Evolutionary conservation across 2,113 vertebrate genomes (phyloP).

Genomic region (Microtus pennsylvanicus): DNA sequence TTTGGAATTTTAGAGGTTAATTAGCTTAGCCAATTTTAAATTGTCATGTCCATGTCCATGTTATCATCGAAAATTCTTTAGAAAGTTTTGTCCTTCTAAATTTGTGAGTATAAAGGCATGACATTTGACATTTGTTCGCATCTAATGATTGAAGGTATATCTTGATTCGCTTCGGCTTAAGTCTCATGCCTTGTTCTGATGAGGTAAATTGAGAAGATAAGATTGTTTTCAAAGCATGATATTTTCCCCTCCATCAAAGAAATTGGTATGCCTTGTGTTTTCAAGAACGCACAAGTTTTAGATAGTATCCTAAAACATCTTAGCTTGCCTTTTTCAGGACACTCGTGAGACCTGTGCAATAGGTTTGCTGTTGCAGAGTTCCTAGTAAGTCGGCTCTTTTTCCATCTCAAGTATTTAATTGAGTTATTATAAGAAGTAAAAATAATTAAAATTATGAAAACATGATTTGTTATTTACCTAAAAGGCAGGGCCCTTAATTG

Average conservation of each 20-base stretch:
- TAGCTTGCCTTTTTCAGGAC: not conserved
- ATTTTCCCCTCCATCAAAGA: not conserved
- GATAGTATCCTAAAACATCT: not conserved
- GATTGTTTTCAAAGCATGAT: not conserved
- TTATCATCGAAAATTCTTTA: not conserved
- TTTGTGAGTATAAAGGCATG: not conserved
- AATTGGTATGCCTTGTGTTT: not conserved
- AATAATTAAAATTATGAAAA: slow-evolving; percentile 6
- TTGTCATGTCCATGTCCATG: not conserved
- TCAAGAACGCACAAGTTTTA: not conserved
- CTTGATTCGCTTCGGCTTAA: not conserved
- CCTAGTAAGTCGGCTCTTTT: not conserved
- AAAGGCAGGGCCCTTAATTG: not conserved
- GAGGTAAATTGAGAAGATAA: not conserved
- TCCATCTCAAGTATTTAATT: slow-evolving; percentile 3
- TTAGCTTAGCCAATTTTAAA: slow-evolving; percentile 29
- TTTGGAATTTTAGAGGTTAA: not conserved
- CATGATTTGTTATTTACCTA: not conserved
- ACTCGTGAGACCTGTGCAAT: not conserved
- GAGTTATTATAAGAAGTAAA: slow-evolving; percentile 20
- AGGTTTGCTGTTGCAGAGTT: not conserved
- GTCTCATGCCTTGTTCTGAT: not conserved
- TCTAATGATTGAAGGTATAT: not conserved
- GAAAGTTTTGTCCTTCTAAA: not conserved
- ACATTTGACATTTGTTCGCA: not conserved